These are phyloP conservation scores for Campoletis sonorensis DNA, from an alignment of 1,140 invertebrate species.

Conservation along the genomic window DNA sequence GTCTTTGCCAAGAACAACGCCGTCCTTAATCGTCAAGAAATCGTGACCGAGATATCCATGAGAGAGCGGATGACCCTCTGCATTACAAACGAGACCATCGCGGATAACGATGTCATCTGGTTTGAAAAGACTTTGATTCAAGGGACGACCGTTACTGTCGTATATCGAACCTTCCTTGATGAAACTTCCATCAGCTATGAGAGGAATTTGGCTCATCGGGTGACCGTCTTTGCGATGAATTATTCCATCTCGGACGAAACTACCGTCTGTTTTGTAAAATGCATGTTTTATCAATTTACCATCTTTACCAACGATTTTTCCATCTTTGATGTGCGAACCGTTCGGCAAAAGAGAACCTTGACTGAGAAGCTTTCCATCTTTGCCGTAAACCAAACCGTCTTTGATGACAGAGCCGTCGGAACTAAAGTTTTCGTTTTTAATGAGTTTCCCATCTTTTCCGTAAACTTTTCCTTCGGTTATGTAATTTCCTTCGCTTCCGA, in stretches of 20 bases:
- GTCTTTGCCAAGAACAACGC: constrained; percentile 66
- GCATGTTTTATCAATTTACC: constrained; percentile 70
- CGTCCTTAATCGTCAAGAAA: constrained; percentile 67
- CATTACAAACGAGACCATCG: constrained; percentile 67
- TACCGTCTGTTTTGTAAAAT: constrained; percentile 71
- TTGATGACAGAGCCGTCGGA: constrained; percentile 71
- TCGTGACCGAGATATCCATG: constrained; percentile 66
- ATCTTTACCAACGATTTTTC: constrained; percentile 71
- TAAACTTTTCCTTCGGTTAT: constrained; percentile 70
- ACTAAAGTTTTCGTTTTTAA: constrained; percentile 70
- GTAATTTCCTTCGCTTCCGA: constrained; percentile 67
- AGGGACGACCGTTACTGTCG: constrained; percentile 60
- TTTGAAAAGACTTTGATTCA: constrained; percentile 72
- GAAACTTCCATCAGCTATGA: constrained; percentile 67
- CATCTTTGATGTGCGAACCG: constrained; percentile 70
- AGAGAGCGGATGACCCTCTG: constrained; percentile 58
- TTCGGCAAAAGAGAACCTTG: constrained; percentile 71
- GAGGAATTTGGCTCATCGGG: constrained; percentile 67
- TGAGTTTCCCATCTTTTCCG: constrained; percentile 70
- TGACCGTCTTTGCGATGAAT: constrained; percentile 67
- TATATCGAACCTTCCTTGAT: constrained; percentile 68
- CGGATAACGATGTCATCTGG: constrained; percentile 65
- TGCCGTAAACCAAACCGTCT: constrained; percentile 68
- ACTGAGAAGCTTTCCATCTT: constrained; percentile 69
- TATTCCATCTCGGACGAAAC: constrained; percentile 71